Evolutionary conservation across 2,888 invertebrate species (phyloP), one percentile per base, ranked within the genome.

Genomic region (Ophion costatus): DNA sequence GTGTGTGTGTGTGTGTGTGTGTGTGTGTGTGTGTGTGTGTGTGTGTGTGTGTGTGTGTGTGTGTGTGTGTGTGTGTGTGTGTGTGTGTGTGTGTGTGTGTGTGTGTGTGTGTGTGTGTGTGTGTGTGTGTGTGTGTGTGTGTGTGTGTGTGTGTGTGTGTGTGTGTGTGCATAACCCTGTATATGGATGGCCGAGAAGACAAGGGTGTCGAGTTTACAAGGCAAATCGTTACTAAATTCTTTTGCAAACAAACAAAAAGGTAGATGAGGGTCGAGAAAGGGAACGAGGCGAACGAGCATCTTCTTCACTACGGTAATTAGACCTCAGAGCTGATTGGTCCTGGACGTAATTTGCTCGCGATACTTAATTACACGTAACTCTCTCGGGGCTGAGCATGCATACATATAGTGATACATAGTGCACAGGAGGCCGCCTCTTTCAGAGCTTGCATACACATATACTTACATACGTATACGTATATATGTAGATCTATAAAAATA

Each of bases 311-410:
- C 86, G 89, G 87, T 90, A 91, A 92, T 92, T 92, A 90, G 88
- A 88, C 89, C 88, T 88, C 88, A 88, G 89, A 88, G 87, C 89
- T 86, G 84, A 86, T 86, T 87, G 87, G 88, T 88, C 88, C 87
- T 88, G 63, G 86, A 88, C 87, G 89, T 88, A 88, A 89, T 88
- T 89, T 88, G 86, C 87, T 78, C 87, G 87, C 83, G 89, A 88
- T 89, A 87, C 88, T 90, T 91, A 91, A 92, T 92, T 91, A 90
- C 89, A 90, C 89, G 88, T 89, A 89, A 88, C 86, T 88, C 87
- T 84, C 78, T 81, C 61, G 22, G 45, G 38, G 51, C 45, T 29
- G 61, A 61, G 70, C 24, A 22, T 20, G n/a, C 24, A 20, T 29
- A 59, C 42, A 59, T 29, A 75, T 63, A 67, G 75, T 69, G 29